Conservation (phyloP, 2,797 vertebrate species). For the Knipowitschia caucasica region DNA sequence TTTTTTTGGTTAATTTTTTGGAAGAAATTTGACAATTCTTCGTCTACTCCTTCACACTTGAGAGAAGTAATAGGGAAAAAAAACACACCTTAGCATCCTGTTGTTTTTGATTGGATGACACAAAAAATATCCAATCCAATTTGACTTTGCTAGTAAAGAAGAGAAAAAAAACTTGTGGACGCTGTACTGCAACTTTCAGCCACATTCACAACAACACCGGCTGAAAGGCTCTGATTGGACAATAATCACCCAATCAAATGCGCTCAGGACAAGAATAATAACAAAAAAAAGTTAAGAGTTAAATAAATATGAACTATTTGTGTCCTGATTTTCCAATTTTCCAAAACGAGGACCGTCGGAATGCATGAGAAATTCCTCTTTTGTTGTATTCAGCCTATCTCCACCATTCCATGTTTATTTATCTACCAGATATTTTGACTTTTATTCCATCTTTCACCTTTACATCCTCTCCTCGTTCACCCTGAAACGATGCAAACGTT, state of each 20-base stretch:
- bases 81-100: background rate
- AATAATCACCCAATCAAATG: slow-evolving; percentile 27
- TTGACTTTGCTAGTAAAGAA: background rate
- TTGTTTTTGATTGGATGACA: background rate
- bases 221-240: slow-evolving; percentile 39
- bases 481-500: slow-evolving; percentile 45
- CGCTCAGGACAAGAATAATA: slow-evolving; percentile 29
- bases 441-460: background rate
- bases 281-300: slow-evolving; percentile 6
- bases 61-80: slow-evolving; percentile 11
- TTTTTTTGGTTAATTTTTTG: slow-evolving; percentile 39
- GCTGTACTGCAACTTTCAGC: background rate
- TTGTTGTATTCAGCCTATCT: slow-evolving; percentile 51
- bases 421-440: background rate
- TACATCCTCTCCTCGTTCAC: slow-evolving; percentile 48
- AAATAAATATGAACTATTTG: slow-evolving; percentile 34
- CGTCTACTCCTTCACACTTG: slow-evolving; percentile 23
- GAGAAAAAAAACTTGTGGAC: slow-evolving; percentile 12
- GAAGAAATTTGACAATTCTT: slow-evolving; percentile 26
- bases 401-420: slow-evolving; percentile 5
- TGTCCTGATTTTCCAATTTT: slow-evolving; percentile 41
- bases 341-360: slow-evolving; percentile 50
- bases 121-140: background rate
- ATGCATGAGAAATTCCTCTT: slow-evolving; percentile 56
- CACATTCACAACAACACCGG: slow-evolving; percentile 9